Base-by-base conservation (phyloP, 2,113 vertebrate genomes). In the Tyrannus savana region DNA sequence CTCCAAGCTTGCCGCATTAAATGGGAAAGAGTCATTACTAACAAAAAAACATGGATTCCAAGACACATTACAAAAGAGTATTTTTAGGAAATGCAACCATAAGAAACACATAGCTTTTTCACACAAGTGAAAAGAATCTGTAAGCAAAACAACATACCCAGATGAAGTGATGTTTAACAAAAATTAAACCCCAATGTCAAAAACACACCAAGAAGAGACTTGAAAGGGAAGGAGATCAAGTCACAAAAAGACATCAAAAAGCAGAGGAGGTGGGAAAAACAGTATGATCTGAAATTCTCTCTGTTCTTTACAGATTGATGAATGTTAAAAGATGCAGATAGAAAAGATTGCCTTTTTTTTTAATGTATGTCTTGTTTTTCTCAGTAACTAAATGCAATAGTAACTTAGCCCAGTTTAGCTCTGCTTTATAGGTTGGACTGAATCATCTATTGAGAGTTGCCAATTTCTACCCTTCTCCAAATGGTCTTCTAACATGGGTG, bases 251-350 rank as follows among this genome's bases (percentile, higher is more conserved):
- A 87, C 77, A 92, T 84, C 47, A 89, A 89, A 93, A 84, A 56
- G 35, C 58, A 90, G 30, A 72, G 10, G 11, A 81, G 35, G 41
- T 55, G 10, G 35, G 35, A 87, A 75, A 44, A 89, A 78, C 22
- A 87, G 14, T n/a, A 52, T 72, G 52, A 89, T 93, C 47, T 76
- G 28, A 90, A 95, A 95, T 94, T 91, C 69, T 66, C 53, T 91
- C 76, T 92, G 60, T 92, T 92, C 80, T 90, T 87, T 87, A 84
- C 49, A 95, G 77, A 67, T 58, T 71, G 84, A 62, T 60, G 60
- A 60, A 71, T 50, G 19, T 72, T 87, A 56, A 84, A 78, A 78
- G 44, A 85, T 37, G 6, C 28, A 75, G 19, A 81, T 3, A 86
- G 33, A 80, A 84, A 53, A 66, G 7, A 1, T 19, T 39, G 5